These are phyloP conservation scores for Temnothorax longispinosus DNA, from an alignment of 1,140 invertebrate genomes.

Conservation along the genomic window DNA sequence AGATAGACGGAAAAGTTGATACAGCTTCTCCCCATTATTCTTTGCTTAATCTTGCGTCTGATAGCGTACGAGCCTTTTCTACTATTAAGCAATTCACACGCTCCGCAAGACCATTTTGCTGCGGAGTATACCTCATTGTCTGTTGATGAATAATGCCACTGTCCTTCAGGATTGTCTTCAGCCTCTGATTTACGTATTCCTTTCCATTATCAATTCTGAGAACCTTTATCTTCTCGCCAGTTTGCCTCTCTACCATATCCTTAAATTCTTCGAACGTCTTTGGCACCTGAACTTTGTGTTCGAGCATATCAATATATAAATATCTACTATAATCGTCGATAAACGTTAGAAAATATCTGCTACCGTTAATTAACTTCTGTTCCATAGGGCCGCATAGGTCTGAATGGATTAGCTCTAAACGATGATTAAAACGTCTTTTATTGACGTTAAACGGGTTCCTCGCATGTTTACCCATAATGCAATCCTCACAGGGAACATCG, in stretches of 20 bases:
- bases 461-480: no score
- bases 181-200: not conserved
- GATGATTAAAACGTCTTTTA: no score
- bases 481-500: no score
- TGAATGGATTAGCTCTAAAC: no score
- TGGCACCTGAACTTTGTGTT: not conserved
- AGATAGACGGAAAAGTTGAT: not conserved
- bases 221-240: not conserved
- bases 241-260: not conserved
- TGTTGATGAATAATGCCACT: not conserved
- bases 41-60: no score
- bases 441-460: no score
- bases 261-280: not conserved
- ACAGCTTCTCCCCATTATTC: no score
- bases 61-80: not conserved
- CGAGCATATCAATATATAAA: not conserved
- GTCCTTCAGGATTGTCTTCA: not conserved
- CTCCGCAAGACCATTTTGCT: not conserved
- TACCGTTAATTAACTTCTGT: not conserved
- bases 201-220: not conserved
- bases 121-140: no score
- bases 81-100: not conserved
- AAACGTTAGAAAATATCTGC: not conserved
- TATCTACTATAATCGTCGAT: not conserved
- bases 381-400: no score